Evolutionary conservation across 1,140 invertebrate species (phyloP), one percentile per base, ranked within the genome.

Genomic region (Drosophila subobscura): DNA sequence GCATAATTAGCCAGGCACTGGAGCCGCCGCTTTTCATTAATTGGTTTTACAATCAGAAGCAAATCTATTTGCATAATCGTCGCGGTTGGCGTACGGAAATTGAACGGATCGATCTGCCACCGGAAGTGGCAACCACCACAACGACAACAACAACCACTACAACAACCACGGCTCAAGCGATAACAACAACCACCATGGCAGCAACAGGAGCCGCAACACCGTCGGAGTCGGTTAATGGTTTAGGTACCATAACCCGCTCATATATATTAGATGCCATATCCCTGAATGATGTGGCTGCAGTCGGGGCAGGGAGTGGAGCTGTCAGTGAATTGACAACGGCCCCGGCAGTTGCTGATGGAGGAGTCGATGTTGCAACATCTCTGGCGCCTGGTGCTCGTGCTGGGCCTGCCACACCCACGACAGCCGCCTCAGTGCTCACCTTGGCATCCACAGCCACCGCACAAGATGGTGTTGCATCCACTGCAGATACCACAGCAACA

Each of bases 1-100:
- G 93, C 92, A 93, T 94, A 76, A 93, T 94, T 92, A 93, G 93
- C 84, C 93, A 93, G 86, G 93, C 93, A 77, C 89, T 94, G 63
- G 93, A 94, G 91, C 93, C 93, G 90, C 93, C 93, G 78, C 92
- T 93, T 72, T 94, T 93, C 92, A 94, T 94, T 91, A 94, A 93
- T 92, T 94, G 93, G 93, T 94, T 93, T 92, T 93, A 93, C 92
- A 93, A 90, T 91, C 86, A 90, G 74, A 90, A 91, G 84, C 90
- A 91, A 90, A 91, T 91, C 77, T 91, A 89, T 89, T 90, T 91
- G 77, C 85, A 91, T 85, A 91, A 90, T 83, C 88, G 80, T 47
- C 85, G 79, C 53, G 90, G 88, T 33, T 91, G 90, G 90, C 88
- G 84, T 23, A 91, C 89, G 77, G 89, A 91, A 91, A 91, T 91